Evolutionary conservation across 2,888 invertebrate species (phyloP), one percentile per base, ranked within the genome.

Genomic region (Heliothis peltigera): DNA sequence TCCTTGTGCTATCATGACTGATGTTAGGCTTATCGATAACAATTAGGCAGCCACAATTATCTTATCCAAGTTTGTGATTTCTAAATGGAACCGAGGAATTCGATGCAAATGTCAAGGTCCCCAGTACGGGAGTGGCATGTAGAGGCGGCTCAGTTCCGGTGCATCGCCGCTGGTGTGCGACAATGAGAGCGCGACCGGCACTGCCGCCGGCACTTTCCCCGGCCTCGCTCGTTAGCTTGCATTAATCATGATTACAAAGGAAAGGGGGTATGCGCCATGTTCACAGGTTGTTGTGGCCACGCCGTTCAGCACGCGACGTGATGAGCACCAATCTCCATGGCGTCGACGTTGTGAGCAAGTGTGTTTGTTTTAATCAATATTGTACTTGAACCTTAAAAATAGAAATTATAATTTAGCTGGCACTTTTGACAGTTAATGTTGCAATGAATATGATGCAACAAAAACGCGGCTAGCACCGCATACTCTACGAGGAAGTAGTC

Each of bases 121-220:
- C 70, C 58, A 63, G 66, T 54, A 60, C 49, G 60, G 71, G 61
- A 63, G 61, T 55, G 73, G 79, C 49, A 43, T 59, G 49, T 15
- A 25, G 22, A 35, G 61, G 10, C 61, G 44, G n/a, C 15, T 5
- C 19, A 47, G 21, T 17, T 32, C 35, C 12, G 25, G 17, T 3
- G 53, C 12, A 5, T 15, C 22, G 51, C 47, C 35, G 52, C 61
- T 54, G 54, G 21, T 47, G 32, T 28, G 42, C 49, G 74, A 69
- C 81, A 86, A 88, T 84, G 84, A 82, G 89, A 87, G 85, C 89
- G 84, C 84, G 85, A 86, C 88, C 80, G 80, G 69, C 64, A 6
- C 58, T 1, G 63, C 42, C 48, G 21, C 32, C 32, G 32, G 39
- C 84, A 89, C 89, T 90, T 89, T 90, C 89, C 80, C 89, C 82